These are phyloP conservation scores for Cephonodes hylas DNA, from an alignment of 2,888 invertebrate genomes.

Conservation along the genomic window DNA sequence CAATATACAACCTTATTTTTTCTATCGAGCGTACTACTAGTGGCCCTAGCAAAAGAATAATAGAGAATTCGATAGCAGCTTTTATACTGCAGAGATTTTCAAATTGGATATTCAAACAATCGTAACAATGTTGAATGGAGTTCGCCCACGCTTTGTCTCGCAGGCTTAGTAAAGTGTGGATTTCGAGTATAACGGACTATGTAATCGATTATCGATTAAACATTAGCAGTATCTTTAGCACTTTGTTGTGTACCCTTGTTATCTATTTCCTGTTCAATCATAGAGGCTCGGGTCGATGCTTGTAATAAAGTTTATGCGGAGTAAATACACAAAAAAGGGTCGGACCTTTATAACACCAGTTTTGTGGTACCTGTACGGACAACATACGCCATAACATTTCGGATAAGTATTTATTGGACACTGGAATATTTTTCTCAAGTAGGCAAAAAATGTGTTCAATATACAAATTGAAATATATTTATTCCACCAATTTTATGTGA, in stretches of 20 bases:
- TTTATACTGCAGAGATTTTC: background rate
- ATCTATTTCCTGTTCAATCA: background rate
- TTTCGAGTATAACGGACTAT: background rate
- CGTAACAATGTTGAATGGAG: background rate
- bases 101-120: too few relatives aligned
- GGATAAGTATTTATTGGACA: background rate
- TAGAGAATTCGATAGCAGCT: background rate
- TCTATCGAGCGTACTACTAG: background rate
- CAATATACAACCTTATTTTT: background rate
- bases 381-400: background rate
- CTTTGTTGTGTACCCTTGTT: background rate
- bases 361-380: background rate
- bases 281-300: background rate
- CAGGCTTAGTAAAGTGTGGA: background rate
- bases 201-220: background rate
- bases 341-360: background rate
- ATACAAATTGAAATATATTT: background rate
- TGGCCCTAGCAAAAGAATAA: background rate
- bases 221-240: background rate
- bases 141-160: background rate
- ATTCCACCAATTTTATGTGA: background rate
- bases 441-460: background rate
- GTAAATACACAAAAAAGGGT: constrained; percentile 6
- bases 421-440: background rate
- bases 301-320: background rate